Evolutionary conservation across 2,113 vertebrate species (phyloP).

Genomic region (Thalassoma bifasciatum): DNA sequence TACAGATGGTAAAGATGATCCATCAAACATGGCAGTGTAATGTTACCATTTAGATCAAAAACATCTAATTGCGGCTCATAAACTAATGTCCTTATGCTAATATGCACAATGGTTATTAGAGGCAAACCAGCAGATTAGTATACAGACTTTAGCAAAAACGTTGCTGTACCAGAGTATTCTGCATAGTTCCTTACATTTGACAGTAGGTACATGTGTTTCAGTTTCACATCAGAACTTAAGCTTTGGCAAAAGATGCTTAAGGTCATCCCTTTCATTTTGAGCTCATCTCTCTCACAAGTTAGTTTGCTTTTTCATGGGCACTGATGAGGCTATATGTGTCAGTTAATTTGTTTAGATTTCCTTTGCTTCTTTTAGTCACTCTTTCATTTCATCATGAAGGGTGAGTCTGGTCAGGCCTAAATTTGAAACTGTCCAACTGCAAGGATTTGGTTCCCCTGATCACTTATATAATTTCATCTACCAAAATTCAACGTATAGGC

Average conservation of each 20-base stretch:
- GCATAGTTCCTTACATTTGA: not conserved
- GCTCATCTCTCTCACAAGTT: not conserved
- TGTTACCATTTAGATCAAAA: no score
- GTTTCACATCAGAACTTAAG: no score
- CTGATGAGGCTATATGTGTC: not conserved
- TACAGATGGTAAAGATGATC: no score
- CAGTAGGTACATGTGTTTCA: not conserved
- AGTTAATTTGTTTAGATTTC: not conserved
- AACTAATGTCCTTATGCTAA: no score
- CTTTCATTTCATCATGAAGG: not conserved
- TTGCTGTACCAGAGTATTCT: not conserved
- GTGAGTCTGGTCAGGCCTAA: not conserved
- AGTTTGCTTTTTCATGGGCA: not conserved
- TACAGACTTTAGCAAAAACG: not conserved
- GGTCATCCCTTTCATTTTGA: not conserved
- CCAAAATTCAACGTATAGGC: not conserved
- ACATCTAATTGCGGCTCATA: no score
- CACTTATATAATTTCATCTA: not conserved
- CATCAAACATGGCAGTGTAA: no score
- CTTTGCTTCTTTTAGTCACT: not conserved
- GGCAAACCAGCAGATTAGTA: no score
- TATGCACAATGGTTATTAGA: no score
- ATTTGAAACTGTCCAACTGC: not conserved
- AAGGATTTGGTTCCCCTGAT: not conserved
- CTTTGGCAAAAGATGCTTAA: not conserved